Evolutionary conservation across 2,797 vertebrate genomes (phyloP).

Genomic region (Sebastes oblongus): DNA sequence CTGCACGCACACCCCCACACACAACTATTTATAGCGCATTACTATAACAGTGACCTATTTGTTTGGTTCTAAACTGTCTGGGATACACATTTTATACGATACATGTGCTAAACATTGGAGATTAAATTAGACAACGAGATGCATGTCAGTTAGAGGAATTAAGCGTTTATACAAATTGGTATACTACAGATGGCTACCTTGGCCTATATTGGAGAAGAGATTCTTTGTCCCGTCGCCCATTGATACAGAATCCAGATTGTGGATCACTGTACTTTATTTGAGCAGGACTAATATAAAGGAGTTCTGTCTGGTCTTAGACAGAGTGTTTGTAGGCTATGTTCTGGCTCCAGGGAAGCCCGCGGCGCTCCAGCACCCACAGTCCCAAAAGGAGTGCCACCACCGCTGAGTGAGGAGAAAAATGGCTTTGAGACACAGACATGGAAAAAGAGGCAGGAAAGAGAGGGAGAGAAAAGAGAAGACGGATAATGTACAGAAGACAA

Average conservation of each 20-base stretch:
- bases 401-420: conserved; percentile 71
- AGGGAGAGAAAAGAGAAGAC: conserved; percentile 6
- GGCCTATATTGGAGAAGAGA: conserved; percentile 20
- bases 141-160: not conserved
- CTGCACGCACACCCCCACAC: not conserved
- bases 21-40: conserved; percentile 70
- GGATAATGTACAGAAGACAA: conserved; percentile 2
- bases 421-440: conserved; percentile 70
- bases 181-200: conserved; percentile 1
- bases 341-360: conserved; percentile 81
- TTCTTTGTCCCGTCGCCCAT: conserved; percentile 25
- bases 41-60: conserved; percentile 77
- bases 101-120: conserved; percentile 4
- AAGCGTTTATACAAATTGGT: not conserved
- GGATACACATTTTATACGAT: conserved; percentile 25
- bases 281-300: conserved; percentile 72
- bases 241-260: conserved; percentile 51
- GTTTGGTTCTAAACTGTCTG: conserved; percentile 61
- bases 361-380: conserved; percentile 72
- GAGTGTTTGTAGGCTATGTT: conserved; percentile 77
- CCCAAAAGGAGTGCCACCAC: conserved; percentile 72
- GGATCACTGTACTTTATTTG: conserved; percentile 67
- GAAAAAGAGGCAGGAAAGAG: conserved; percentile 43
- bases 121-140: conserved; percentile 34
- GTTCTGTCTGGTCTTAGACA: conserved; percentile 68